Base-by-base conservation (phyloP, 2,797 vertebrate species). In the Sebastes paucispinis region DNA sequence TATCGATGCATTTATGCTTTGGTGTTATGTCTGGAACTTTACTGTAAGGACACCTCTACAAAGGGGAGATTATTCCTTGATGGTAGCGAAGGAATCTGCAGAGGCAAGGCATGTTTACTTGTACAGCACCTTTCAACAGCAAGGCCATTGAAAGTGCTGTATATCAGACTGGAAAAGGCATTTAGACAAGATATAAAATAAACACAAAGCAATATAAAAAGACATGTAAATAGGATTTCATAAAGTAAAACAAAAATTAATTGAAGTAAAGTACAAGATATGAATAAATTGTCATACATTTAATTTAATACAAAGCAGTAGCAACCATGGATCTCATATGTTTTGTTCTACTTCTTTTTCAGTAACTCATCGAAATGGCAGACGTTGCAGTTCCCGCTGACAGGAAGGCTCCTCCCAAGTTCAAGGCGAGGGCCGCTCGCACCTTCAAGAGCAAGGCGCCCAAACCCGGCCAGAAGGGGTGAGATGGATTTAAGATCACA, bases 371-470 rank as follows among this genome's bases (percentile, higher is more conserved):
- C 22, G 1, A 60, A 88, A 89, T 90, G 88, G 63, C 82, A 72
- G 90, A 90, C 20, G 32, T 87, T 1, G 89, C 90, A 31, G 18
- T 43, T 68, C 85, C 87, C 2, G 88, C 73, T 0, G 80, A 85
- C 2, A 94, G 88, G 88, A 96, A 91, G 85, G 94, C 92, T 0
- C 93, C 95, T 8, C 94, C 94, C 16, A 95, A 94, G 43, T 96
- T 96, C 90, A 96, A 96, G 89, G 94, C 94, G 87, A 94, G 95
- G 88, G 64, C 94, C 60, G 22, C 75, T 1, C 93, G 94, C n/a
- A 95, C 94, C 32, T 96, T 96, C 88, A 96, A 95, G 93, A 96
- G 95, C 92, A 96, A 96, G 84, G 95, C 94, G 0, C 95, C 95
- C 3, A 96, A 94, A 80, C 95, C 95, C 4, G 95, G 95, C 70